Percentiles rank a stretch among this genome's conserved stretches.
Conservation (phyloP, 2,888 invertebrate genomes). For the Agrotis segetum region DNA sequence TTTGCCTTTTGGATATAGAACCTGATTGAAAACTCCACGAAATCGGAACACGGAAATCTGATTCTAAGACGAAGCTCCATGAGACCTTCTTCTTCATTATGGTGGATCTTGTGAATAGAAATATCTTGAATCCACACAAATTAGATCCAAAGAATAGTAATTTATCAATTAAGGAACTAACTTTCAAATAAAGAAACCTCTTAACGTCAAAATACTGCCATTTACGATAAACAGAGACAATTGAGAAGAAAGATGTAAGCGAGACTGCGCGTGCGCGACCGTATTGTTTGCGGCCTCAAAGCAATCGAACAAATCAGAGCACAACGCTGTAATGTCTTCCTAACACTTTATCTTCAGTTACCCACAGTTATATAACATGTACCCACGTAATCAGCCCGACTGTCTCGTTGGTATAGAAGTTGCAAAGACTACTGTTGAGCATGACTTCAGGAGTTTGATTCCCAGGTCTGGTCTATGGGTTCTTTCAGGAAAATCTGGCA, state of each 20-base stretch:
- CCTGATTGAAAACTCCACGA: too few relatives aligned
- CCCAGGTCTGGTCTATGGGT: background rate
- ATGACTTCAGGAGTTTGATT: background rate
- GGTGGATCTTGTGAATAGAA: too few relatives aligned
- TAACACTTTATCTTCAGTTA: slow-evolving; percentile 21
- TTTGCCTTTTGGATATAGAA: too few relatives aligned
- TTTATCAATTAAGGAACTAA: too few relatives aligned
- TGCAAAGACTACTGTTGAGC: background rate
- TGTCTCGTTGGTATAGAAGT: background rate
- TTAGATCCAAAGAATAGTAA: too few relatives aligned
- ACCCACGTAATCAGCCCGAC: background rate
- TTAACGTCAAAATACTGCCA: slow-evolving; percentile 4
- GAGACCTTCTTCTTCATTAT: too few relatives aligned
- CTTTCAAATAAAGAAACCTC: slow-evolving; percentile 3
- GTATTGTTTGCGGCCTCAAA: slow-evolving; percentile 44
- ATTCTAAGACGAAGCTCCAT: too few relatives aligned
- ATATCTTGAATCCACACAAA: too few relatives aligned
- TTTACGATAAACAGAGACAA: slow-evolving; percentile 16
- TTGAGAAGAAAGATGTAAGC: background rate
- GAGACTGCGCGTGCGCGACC: slow-evolving; percentile 28
- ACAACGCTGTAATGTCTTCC: slow-evolving; percentile 23
- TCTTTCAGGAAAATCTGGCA: background rate
- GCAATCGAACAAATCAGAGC: slow-evolving; percentile 57
- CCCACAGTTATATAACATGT: slow-evolving; percentile 5
- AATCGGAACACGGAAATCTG: too few relatives aligned